Percentiles rank a stretch among this genome's conserved stretches.
Conservation (phyloP, 2,888 invertebrate species). For the Campopleginae sp. region DNA sequence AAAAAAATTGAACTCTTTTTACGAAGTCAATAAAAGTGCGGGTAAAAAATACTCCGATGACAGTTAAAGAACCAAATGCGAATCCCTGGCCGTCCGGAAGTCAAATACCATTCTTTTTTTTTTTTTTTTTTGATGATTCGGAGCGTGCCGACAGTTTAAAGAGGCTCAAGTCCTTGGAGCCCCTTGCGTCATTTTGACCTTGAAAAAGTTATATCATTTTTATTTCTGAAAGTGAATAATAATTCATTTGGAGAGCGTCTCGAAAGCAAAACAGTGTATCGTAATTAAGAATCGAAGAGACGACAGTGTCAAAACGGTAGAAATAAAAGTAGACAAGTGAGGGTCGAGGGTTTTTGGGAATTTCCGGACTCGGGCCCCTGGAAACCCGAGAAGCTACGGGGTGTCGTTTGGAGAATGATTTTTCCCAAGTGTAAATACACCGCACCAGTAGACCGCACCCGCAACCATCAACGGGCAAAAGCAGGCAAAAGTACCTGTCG, state of each 20-base stretch:
- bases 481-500: slow-evolving; percentile 74
- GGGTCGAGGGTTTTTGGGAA: slow-evolving; percentile 56
- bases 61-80: neutral
- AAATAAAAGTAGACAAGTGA: slow-evolving; percentile 27
- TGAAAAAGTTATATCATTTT: neutral
- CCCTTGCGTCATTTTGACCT: neutral
- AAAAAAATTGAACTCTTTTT: neutral
- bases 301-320: neutral
- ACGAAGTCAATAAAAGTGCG: neutral
- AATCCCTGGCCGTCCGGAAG: neutral
- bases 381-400: slow-evolving; percentile 63
- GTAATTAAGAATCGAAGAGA: neutral
- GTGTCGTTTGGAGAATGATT: slow-evolving; percentile 65
- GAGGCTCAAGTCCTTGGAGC: neutral
- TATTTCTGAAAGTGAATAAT: neutral
- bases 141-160: neutral
- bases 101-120: neutral
- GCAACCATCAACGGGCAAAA: slow-evolving; percentile 66
- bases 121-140: neutral
- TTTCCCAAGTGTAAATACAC: slow-evolving; percentile 55
- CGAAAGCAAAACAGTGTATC: neutral
- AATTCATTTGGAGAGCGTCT: neutral
- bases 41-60: neutral
- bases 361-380: slow-evolving; percentile 54
- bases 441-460: slow-evolving; percentile 42